phyloP scores from a whole-genome alignment of 2,888 invertebrate genomes.

The Anthrax anthrax region DNA sequence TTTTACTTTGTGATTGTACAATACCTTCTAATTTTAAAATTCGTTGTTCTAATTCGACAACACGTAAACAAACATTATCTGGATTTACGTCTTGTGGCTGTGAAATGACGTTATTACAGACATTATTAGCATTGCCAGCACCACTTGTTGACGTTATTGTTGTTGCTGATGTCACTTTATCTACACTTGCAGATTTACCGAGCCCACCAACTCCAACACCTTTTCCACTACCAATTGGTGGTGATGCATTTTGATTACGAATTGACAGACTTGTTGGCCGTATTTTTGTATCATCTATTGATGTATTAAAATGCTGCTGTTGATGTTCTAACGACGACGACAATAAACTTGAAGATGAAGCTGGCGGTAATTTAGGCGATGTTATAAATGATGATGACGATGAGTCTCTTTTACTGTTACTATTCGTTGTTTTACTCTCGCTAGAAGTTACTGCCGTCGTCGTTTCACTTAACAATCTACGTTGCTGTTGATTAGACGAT shows the following conservation, averaged over 20 bases:
- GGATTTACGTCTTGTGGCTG: slow-evolving; percentile 1
- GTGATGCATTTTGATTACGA: slow-evolving; percentile 28
- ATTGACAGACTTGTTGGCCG: slow-evolving; percentile 28
- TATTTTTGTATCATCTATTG: slow-evolving; percentile 22
- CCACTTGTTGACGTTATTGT: slow-evolving; percentile 4
- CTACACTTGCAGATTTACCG: neutral
- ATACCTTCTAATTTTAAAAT: slow-evolving; percentile 27
- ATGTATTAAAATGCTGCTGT: slow-evolving; percentile 1
- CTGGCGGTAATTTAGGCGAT: neutral
- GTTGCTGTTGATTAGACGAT: slow-evolving; percentile 3
- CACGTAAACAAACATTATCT: slow-evolving; percentile 16
- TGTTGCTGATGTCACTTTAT: slow-evolving; percentile 10
- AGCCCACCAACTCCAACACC: neutral
- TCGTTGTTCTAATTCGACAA: slow-evolving; percentile 27
- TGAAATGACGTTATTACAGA: neutral
- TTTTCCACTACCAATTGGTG: slow-evolving; percentile 17
- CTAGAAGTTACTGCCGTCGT: slow-evolving; percentile 4
- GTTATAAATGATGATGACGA: slow-evolving; percentile 9
- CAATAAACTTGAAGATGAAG: neutral
- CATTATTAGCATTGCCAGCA: neutral
- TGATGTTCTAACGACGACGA: no score
- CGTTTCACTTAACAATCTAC: no score
- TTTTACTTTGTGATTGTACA: slow-evolving; percentile 35
- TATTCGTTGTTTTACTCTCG: neutral
- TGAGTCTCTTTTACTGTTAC: slow-evolving; percentile 7